Base-by-base conservation (phyloP, 2,888 invertebrate species). In the Sarcophaga variegata region DNA sequence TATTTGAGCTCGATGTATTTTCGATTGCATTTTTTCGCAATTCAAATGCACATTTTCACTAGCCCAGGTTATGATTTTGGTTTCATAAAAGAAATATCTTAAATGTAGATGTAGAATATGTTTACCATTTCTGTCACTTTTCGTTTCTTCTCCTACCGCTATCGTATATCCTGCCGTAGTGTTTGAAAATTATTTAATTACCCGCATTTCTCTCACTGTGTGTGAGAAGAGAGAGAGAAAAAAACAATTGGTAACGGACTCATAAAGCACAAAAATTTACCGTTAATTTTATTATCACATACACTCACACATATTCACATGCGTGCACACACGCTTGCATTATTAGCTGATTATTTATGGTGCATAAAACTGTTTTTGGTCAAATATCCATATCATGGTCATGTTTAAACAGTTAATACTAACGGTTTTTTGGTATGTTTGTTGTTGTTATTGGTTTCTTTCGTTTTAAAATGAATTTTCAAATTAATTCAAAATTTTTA, bases 301-400 rank as follows among this genome's bases (percentile, higher is more conserved):
- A 82, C 5, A 54, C 17, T 12, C 17, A 54, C 27, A 27, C 54
- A 10, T 25, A 82, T 1, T 4, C 17, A 17, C 2, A 54, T 54
- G 54, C 54, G 17, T 54, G 54, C 11, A 49, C 49, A 14, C 49
- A 49, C 4, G 14, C 4, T 49, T 49, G 14, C 14, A 49, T 49
- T 49, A 49, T 49, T 49, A 80, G 72, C n/a, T 49, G 69, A 62
- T 83, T 86, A 62, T 81, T 78, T 69, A 60, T 75, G 70, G 11
- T 45, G 11, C 45, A 77, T 64, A 49, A 70, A 22, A 67, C 64
- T 72, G 60, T 27, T 82, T 81, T 81, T 54, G n/a, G 71, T 8
- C 27, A 54, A 69, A 72, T 74, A 78, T 82, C 77, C 64, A 64
- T 66, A 83, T 86, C 83, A 83, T 81, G 86, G 81, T 54, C 86